Conservation (phyloP, 2,113 vertebrate genomes). For the Lontra canadensis region DNA sequence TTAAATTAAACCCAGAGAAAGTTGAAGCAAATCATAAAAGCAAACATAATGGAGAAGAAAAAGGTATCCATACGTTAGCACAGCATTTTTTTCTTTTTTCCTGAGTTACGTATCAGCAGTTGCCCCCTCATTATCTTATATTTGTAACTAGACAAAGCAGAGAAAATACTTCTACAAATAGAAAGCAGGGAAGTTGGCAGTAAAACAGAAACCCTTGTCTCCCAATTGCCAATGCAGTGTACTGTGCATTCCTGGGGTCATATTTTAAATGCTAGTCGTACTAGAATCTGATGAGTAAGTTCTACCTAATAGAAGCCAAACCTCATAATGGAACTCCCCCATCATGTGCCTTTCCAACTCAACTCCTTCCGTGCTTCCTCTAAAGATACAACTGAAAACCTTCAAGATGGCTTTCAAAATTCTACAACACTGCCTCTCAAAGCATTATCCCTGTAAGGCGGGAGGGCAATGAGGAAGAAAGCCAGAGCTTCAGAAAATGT, state of each 20-base stretch:
- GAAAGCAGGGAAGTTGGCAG: not conserved
- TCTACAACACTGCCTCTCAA: not conserved
- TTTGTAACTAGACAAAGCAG: not conserved
- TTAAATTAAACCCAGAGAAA: slow-evolving; percentile 21
- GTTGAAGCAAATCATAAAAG: not conserved
- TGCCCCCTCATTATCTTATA: not conserved
- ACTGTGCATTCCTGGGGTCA: not conserved
- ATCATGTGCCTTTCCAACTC: not conserved
- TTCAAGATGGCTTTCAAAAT: not conserved
- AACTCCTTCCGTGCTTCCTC: not conserved
- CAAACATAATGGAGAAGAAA: not conserved
- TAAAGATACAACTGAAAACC: not conserved
- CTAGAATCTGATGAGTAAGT: not conserved
- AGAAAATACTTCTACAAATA: slow-evolving; percentile 5
- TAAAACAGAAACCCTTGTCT: slow-evolving; percentile 19
- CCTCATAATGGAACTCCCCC: not conserved
- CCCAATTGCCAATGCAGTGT: not conserved
- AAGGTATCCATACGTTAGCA: not conserved
- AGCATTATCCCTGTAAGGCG: not conserved
- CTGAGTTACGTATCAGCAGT: not conserved
- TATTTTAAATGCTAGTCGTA: slow-evolving; percentile 21
- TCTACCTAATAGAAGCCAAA: slow-evolving; percentile 13
- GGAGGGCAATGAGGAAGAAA: not conserved
- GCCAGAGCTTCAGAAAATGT: slow-evolving; percentile 28
- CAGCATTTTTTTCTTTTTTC: not conserved